Evolutionary conservation across 2,113 vertebrate species (phyloP).

Genomic region (Mormoops blainvillei): DNA sequence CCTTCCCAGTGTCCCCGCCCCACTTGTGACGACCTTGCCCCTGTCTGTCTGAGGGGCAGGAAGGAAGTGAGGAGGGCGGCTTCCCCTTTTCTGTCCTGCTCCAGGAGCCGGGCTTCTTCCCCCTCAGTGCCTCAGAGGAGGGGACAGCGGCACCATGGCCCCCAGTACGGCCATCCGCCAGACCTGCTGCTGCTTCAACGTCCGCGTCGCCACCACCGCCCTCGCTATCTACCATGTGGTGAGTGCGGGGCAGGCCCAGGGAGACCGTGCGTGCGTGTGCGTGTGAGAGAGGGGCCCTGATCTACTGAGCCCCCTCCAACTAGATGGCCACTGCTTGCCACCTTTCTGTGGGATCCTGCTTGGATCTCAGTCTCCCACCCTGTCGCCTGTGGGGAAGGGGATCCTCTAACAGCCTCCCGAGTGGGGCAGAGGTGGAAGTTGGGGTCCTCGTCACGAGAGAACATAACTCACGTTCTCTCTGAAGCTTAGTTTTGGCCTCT

Average conservation of each 20-base stretch:
- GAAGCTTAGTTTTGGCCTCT: background rate
- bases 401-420: background rate
- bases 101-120: background rate
- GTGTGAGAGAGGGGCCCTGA: background rate
- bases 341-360: background rate
- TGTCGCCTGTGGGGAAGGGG: background rate
- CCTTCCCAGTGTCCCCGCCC: slow-evolving; percentile 29
- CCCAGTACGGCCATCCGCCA: background rate
- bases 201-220: slow-evolving; percentile 65
- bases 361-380: background rate
- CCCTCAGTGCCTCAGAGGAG: slow-evolving; percentile 5
- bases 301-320: background rate
- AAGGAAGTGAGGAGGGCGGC: slow-evolving; percentile 74
- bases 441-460: background rate
- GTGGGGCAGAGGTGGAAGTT: background rate
- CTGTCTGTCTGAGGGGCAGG: slow-evolving; percentile 65
- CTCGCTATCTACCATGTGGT: slow-evolving; percentile 82
- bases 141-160: slow-evolving; percentile 58
- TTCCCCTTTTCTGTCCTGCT: slow-evolving; percentile 43
- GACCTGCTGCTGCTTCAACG: slow-evolving; percentile 77
- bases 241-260: slow-evolving; percentile 45
- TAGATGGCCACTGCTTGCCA: background rate
- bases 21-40: background rate
- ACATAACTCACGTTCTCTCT: rapidly evolving
- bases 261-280: rapidly evolving